Conservation (phyloP, 2,888 invertebrate genomes). For the Brachypalpus laphriformis region DNA sequence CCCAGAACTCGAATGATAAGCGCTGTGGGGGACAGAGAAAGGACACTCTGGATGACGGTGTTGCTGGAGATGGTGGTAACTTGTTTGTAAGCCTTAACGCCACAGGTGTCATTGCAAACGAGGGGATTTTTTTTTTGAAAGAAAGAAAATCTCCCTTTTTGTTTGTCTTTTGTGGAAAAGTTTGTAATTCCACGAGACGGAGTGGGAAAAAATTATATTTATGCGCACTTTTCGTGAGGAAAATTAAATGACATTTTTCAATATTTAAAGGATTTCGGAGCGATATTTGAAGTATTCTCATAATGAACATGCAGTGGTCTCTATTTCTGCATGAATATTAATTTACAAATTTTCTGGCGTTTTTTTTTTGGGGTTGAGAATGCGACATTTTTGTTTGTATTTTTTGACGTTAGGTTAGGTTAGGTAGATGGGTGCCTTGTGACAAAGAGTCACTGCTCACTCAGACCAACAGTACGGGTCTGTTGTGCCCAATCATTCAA, state of each 20-base stretch:
- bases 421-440: too few relatives aligned
- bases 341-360: too few relatives aligned
- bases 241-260: not conserved
- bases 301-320: too few relatives aligned
- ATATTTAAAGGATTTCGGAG: not conserved
- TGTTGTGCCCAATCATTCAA: too few relatives aligned
- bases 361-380: too few relatives aligned
- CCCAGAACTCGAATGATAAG: not conserved
- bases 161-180: conserved; percentile 8
- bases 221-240: not conserved
- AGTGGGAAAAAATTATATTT: not conserved
- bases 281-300: not conserved
- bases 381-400: too few relatives aligned
- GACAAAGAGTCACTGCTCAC: too few relatives aligned
- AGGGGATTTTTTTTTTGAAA: conserved; percentile 26
- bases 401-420: too few relatives aligned
- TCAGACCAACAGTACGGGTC: too few relatives aligned
- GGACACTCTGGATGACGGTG: conserved; percentile 21
- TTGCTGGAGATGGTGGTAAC: conserved; percentile 5
- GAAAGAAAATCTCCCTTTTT: not conserved
- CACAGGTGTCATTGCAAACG: conserved; percentile 54
- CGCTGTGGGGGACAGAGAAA: not conserved
- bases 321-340: too few relatives aligned
- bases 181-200: not conserved
- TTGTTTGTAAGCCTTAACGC: conserved; percentile 35